Conservation (phyloP, 2,888 invertebrate genomes). For the Drepana falcataria region DNA sequence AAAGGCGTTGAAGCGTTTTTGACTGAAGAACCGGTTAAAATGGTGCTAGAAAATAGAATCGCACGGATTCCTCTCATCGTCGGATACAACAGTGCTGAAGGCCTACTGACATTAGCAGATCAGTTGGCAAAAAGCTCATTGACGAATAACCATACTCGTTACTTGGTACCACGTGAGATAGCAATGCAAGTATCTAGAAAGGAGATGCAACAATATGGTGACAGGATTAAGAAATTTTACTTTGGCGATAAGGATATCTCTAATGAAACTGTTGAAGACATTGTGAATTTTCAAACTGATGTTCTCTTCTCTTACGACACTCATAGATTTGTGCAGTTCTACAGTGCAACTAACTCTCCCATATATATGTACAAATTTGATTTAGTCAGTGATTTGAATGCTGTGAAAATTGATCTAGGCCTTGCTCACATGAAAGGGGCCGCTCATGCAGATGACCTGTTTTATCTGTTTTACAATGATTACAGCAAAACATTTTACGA, state of each 20-base stretch:
- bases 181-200: constrained; percentile 13
- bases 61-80: constrained; percentile 31
- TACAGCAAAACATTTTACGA: constrained; percentile 34
- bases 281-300: constrained; percentile 21
- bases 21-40: constrained; percentile 24
- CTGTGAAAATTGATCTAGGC: constrained; percentile 17
- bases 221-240: constrained; percentile 26
- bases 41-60: constrained; percentile 23
- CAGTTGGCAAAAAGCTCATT: constrained; percentile 23
- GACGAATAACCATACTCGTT: constrained; percentile 25
- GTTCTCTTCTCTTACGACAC: constrained; percentile 22
- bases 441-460: constrained; percentile 53
- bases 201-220: constrained; percentile 19
- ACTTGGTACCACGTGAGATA: constrained; percentile 30
- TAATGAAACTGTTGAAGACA: constrained; percentile 13
- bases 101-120: constrained; percentile 17
- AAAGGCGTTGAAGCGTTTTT: constrained; percentile 28
- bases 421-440: constrained; percentile 31
- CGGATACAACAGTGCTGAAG: constrained; percentile 38
- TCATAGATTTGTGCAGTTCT: constrained; percentile 22
- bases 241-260: constrained; percentile 22
- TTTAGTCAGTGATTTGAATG: constrained; percentile 26
- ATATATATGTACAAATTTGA: constrained; percentile 28
- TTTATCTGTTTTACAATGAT: constrained; percentile 46
- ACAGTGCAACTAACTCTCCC: constrained; percentile 10